Conservation (phyloP, 2,113 vertebrate species). For the Rhynchomys soricoides region DNA sequence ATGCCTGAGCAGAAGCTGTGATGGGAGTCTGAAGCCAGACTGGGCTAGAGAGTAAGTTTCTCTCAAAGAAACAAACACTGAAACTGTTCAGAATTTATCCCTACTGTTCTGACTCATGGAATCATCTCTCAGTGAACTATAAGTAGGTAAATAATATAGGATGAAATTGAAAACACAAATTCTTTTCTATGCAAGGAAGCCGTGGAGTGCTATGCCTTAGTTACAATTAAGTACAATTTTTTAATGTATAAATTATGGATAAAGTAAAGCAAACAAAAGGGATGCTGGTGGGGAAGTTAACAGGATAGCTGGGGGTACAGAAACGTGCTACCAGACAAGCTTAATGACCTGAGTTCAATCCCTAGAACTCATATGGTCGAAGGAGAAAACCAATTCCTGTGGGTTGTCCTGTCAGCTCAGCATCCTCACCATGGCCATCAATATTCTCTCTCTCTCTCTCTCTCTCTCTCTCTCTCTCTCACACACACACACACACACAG, state of each 20-base stretch:
- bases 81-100: neutral
- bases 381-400: neutral
- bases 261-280: neutral
- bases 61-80: neutral
- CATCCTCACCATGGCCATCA: neutral
- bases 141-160: neutral
- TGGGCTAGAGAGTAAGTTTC: neutral
- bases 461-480: neutral
- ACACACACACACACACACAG: neutral
- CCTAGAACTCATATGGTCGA: neutral
- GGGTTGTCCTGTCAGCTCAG: neutral
- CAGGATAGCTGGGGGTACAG: neutral
- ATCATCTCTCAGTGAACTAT: neutral
- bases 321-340: no score
- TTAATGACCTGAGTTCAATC: neutral
- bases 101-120: neutral
- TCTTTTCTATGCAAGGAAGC: constrained; percentile 4
- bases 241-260: constrained; percentile 2
- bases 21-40: neutral
- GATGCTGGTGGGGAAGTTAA: no score
- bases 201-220: neutral
- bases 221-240: neutral
- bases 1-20: neutral
- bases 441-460: neutral
- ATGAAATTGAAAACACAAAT: constrained; percentile 17